Conservation (phyloP, 1,140 invertebrate genomes). For the Drosophila seguyi region DNA sequence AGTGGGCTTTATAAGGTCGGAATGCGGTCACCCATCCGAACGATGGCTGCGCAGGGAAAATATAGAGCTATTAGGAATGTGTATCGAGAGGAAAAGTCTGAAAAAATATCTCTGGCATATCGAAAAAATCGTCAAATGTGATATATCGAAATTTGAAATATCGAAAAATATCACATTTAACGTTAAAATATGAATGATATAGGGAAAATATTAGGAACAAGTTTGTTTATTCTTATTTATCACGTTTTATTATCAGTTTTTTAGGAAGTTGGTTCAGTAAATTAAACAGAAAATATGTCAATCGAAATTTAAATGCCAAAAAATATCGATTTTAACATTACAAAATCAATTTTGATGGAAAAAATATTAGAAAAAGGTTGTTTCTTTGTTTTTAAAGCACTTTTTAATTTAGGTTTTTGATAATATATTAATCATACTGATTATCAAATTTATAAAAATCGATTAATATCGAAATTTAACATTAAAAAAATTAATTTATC, state of each 20-base stretch:
- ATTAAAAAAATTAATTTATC: background rate
- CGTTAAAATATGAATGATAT: background rate
- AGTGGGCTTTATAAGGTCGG: constrained; percentile 94
- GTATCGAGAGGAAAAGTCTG: background rate
- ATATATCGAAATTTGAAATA: background rate
- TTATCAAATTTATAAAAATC: too few species aligned
- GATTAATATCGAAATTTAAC: background rate
- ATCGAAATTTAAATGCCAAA: background rate
- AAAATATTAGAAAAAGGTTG: background rate
- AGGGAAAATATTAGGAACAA: background rate
- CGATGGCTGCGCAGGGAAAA: constrained; percentile 4
- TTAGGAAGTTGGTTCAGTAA: background rate
- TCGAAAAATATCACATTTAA: background rate
- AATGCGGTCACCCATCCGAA: background rate
- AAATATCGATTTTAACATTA: background rate
- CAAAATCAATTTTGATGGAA: background rate
- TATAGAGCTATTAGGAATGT: background rate
- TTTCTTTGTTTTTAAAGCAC: background rate
- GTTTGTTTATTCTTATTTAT: background rate
- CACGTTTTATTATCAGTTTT: background rate
- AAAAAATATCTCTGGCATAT: background rate
- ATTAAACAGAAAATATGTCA: background rate
- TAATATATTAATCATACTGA: too few species aligned
- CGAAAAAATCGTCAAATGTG: background rate
- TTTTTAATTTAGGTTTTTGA: background rate